A percentile compares a stretch with the other conserved stretches of the same genome.
These are phyloP conservation scores for Chrysodeixis includens DNA, from an alignment of 2,888 invertebrate species.

Conservation along the genomic window DNA sequence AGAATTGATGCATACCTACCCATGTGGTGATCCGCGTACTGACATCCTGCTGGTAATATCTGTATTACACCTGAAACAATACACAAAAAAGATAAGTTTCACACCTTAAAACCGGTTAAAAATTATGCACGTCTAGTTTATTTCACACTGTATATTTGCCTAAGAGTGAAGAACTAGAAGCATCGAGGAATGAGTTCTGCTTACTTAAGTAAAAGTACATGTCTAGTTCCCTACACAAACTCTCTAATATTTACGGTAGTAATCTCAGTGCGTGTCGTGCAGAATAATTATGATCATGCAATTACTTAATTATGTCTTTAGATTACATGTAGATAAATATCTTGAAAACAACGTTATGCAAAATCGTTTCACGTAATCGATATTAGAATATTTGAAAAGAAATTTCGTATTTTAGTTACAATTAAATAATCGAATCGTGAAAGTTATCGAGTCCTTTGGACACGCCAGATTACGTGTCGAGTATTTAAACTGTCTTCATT, in stretches of 20 bases:
- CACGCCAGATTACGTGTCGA: not conserved
- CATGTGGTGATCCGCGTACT: slow-evolving; percentile 80
- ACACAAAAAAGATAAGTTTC: slow-evolving; percentile 10
- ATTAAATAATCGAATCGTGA: not conserved
- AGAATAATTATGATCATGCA: not conserved
- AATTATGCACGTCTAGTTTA: no score
- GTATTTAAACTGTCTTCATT: slow-evolving; percentile 4
- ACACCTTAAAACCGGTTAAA: not conserved
- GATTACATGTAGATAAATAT: not conserved
- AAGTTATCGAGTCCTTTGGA: not conserved
- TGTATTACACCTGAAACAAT: slow-evolving; percentile 78
- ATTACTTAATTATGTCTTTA: slow-evolving; percentile 1
- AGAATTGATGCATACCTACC: slow-evolving; percentile 88
- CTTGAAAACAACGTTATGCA: not conserved
- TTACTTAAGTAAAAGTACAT: not conserved
- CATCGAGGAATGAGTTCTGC: no score
- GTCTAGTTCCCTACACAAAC: not conserved
- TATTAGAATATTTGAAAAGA: slow-evolving; percentile 1
- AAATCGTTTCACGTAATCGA: slow-evolving; percentile 3
- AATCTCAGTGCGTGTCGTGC: not conserved
- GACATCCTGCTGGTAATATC: slow-evolving; percentile 70
- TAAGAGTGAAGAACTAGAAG: not conserved
- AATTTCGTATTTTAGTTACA: not conserved
- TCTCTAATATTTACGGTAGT: not conserved
- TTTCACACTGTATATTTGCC: not conserved